These are phyloP conservation scores for Lithophane ornitopus DNA, from an alignment of 2,888 invertebrate genomes.

Conservation along the genomic window DNA sequence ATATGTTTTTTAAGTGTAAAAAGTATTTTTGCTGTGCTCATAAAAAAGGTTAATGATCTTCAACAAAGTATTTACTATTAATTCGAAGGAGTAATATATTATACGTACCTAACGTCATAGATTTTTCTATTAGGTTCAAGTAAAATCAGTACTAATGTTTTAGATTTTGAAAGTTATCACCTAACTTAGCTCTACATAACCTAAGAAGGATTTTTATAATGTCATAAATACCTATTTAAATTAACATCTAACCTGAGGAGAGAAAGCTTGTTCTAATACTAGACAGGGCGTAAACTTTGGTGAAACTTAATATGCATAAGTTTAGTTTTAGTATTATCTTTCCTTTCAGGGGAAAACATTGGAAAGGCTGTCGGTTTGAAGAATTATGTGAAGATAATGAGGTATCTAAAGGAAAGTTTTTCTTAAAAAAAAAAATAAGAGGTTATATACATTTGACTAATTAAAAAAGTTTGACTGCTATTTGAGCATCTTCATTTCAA, in stretches of 20 bases:
- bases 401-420: neutral
- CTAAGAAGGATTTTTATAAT: slow-evolving; percentile 22
- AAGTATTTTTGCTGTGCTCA: neutral
- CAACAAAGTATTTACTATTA: neutral
- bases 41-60: slow-evolving; percentile 1
- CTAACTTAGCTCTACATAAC: neutral
- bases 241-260: slow-evolving; percentile 15
- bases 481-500: neutral
- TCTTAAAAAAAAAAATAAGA: no score
- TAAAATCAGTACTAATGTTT: neutral
- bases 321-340: neutral
- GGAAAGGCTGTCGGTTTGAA: neutral
- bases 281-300: slow-evolving; percentile 6
- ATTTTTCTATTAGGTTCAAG: neutral
- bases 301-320: neutral
- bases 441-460: neutral
- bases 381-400: neutral
- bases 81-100: neutral
- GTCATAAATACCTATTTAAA: slow-evolving; percentile 37
- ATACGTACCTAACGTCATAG: neutral
- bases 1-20: no score
- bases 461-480: neutral
- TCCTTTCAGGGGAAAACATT: neutral
- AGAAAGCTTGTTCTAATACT: slow-evolving; percentile 26
- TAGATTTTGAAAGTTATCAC: slow-evolving; percentile 4